These are phyloP conservation scores for Drosophila pectinifera DNA, from an alignment of 1,140 invertebrate species.

Conservation along the genomic window DNA sequence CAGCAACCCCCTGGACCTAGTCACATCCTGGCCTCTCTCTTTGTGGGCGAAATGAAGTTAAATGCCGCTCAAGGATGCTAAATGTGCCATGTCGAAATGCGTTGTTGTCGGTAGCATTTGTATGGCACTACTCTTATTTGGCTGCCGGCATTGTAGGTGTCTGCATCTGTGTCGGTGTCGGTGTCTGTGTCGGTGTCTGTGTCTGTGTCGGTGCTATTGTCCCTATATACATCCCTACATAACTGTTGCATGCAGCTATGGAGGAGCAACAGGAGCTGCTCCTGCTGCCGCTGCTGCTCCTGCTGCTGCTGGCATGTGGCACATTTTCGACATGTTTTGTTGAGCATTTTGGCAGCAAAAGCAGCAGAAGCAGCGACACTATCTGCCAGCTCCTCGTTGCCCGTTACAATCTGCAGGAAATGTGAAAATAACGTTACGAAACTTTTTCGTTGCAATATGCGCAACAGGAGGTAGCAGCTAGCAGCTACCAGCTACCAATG, in stretches of 20 bases:
- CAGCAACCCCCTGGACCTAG: slow-evolving; percentile 7
- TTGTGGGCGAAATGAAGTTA: slow-evolving; percentile 72
- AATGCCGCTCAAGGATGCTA: slow-evolving; percentile 82
- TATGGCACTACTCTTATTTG: slow-evolving; percentile 64
- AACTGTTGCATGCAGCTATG: slow-evolving; percentile 75
- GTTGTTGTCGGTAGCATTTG: slow-evolving; percentile 56
- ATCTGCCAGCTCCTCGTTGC: slow-evolving; percentile 56
- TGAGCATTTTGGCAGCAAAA: slow-evolving; percentile 75
- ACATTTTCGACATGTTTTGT: slow-evolving; percentile 84
- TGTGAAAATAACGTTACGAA: slow-evolving; percentile 82
- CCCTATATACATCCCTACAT: slow-evolving; percentile 37
- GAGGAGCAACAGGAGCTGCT: slow-evolving; percentile 34
- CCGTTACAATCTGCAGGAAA: slow-evolving; percentile 74
- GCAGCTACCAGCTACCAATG: slow-evolving; percentile 39
- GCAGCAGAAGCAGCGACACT: slow-evolving; percentile 43
- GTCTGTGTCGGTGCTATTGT: slow-evolving; percentile 17
- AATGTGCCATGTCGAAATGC: slow-evolving; percentile 80
- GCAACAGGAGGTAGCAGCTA: slow-evolving; percentile 71
- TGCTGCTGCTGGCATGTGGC: slow-evolving; percentile 75
- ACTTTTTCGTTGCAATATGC: slow-evolving; percentile 79
- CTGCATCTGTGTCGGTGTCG: slow-evolving; percentile 3
- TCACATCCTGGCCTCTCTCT: slow-evolving; percentile 19
- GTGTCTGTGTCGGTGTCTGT: slow-evolving; percentile 5
- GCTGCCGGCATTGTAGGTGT: slow-evolving; percentile 64
- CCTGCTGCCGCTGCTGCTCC: slow-evolving; percentile 12